These are phyloP conservation scores for Elephas maximus DNA, from an alignment of 2,113 vertebrate genomes.

Conservation along the genomic window DNA sequence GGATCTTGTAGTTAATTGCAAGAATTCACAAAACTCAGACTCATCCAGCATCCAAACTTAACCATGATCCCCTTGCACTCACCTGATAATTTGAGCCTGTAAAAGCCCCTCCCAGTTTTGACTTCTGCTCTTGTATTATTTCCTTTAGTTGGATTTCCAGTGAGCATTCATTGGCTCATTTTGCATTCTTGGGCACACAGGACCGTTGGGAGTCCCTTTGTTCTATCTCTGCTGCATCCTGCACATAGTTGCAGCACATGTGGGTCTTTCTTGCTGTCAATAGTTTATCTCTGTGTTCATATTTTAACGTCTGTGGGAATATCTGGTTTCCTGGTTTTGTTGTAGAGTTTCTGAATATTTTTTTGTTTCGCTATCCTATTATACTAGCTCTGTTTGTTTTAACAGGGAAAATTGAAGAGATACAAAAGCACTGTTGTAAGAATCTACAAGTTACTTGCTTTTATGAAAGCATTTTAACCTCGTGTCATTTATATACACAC, in stretches of 20 bases:
- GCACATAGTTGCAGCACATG: not conserved
- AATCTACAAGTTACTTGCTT: not conserved
- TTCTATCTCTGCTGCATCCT: not conserved
- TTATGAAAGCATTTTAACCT: not conserved
- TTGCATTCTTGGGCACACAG: not conserved
- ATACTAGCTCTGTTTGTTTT: not conserved
- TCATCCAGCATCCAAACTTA: not conserved
- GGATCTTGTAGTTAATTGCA: not conserved
- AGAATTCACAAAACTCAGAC: not conserved
- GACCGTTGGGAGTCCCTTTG: not conserved
- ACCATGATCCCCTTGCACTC: not conserved
- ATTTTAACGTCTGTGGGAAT: not conserved
- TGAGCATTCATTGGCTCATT: not conserved
- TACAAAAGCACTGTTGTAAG: not conserved
- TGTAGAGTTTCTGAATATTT: not conserved
- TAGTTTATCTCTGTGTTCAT: not conserved
- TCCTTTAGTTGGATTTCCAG: not conserved
- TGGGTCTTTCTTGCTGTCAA: not conserved
- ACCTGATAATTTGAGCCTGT: not conserved
- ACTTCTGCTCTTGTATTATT: not conserved
- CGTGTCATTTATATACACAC: not conserved
- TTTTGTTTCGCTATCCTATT: not conserved
- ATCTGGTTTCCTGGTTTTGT: not conserved
- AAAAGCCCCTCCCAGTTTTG: not conserved
- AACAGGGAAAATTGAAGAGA: not conserved